phyloP scores from a whole-genome alignment of 2,888 invertebrate species.

The Hermodice carunculata region DNA sequence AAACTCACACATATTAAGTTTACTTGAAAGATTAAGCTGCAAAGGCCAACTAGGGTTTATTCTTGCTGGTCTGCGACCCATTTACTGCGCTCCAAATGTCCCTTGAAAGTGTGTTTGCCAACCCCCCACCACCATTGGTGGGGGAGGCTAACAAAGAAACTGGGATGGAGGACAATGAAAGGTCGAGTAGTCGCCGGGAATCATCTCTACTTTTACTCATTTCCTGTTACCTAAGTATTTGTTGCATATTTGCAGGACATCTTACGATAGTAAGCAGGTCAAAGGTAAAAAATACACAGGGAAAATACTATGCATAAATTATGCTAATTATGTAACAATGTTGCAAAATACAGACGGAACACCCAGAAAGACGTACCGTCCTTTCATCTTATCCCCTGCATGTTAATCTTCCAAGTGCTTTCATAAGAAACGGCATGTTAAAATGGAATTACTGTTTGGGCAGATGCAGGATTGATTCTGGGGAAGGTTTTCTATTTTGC shows the following conservation, averaged over 20 bases:
- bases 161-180: conserved; percentile 51
- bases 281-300: conserved; percentile 14
- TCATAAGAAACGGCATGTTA: too few relatives aligned
- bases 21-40: conserved; percentile 30
- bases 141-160: conserved; percentile 44
- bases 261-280: conserved; percentile 14
- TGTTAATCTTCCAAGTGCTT: too few relatives aligned
- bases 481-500: too few relatives aligned
- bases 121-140: conserved; percentile 35
- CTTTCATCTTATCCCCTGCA: too few relatives aligned
- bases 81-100: conserved; percentile 42
- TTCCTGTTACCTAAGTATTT: conserved; percentile 29
- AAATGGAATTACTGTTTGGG: too few relatives aligned
- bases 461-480: too few relatives aligned
- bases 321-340: background rate
- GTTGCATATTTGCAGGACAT: conserved; percentile 21
- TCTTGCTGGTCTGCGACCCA: conserved; percentile 22
- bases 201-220: conserved; percentile 23
- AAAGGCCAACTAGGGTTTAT: conserved; percentile 27
- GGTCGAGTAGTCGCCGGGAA: conserved; percentile 47
- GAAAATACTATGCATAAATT: background rate
- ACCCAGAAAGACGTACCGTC: too few relatives aligned
- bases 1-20: conserved; percentile 21
- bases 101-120: conserved; percentile 57
- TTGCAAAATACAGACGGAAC: too few relatives aligned